Base-by-base conservation (phyloP, 92 coral and sea anemone species). In the Umimayanthus chanpuru region DNA sequence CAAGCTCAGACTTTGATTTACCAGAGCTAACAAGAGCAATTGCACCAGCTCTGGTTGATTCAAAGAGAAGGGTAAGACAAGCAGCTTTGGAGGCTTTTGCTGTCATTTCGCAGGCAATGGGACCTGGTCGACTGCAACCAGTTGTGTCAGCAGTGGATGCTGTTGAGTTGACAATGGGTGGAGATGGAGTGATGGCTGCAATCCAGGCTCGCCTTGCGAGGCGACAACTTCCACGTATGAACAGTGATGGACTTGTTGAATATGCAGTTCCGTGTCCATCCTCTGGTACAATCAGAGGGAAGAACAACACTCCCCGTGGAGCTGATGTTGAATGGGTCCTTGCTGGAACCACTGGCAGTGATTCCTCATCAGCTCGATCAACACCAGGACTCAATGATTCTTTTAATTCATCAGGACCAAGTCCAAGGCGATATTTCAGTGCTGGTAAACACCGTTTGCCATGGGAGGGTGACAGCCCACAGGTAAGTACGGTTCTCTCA, bases 81-180 rank as follows among this genome's bases (percentile, higher is more conserved):
- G 99, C 99, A 32, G 99, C 99, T 23, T 80, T 97, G 80, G 99
- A 97, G 89, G 94, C 98, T 8, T 97, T 97, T 93, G 99, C 99
- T 20, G 98, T 97, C 65, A 97, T 97, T 87, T 94, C 99, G 44
- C 99, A 97, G 91, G 97, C 98, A 75, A 97, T 97, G 99, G 99
- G 99, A 65, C 95, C 98, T 20, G 97, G 99, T 15, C 96, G 94
- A 66, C 79, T 94, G 43, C 94, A 96, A 66, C 99, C 99, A 21
- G 91, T 97, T 30, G 97, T 94, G 77, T 91, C 98, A 16, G 95
- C 98, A 29, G 95, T 97, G 6, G 98, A 97, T 89, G 77, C 80
- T n/a, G 89, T 97, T 73, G 99, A 97, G 79, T 87, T 97, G 23
- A 85, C 94, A 36, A 86, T 89, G 91, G 98, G 98, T 81, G 99